Percentiles rank a stretch among this genome's conserved stretches.
These are phyloP conservation scores for Hydrolagus colliei DNA, from an alignment of 2,797 vertebrate genomes.

Conservation along the genomic window DNA sequence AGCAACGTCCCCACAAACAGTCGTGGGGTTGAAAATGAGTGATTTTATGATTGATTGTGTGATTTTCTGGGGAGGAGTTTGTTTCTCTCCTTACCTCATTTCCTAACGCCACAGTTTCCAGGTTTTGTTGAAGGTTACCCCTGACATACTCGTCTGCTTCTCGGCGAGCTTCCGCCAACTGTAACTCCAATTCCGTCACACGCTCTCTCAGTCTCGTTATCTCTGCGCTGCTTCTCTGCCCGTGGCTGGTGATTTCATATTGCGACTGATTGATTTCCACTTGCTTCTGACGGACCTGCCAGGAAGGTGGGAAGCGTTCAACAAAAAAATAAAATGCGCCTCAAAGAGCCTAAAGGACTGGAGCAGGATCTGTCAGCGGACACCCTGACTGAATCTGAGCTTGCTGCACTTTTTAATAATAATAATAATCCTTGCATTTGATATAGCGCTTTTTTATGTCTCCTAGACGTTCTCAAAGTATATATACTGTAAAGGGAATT, in stretches of 20 bases:
- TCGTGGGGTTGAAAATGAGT: too few relatives aligned
- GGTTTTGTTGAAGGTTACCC: constrained; percentile 40
- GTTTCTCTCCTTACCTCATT: constrained; percentile 47
- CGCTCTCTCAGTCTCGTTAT: constrained; percentile 47
- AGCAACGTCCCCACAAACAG: too few relatives aligned
- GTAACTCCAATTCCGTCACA: constrained; percentile 45
- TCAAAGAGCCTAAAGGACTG: too few relatives aligned
- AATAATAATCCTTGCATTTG: too few relatives aligned
- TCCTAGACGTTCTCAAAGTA: too few relatives aligned
- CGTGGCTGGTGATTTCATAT: constrained; percentile 44
- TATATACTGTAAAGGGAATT: too few relatives aligned
- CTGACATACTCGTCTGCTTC: constrained; percentile 46
- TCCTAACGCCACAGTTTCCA: constrained; percentile 40
- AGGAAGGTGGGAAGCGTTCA: background rate
- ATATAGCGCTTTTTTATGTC: too few relatives aligned
- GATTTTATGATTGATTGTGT: too few relatives aligned
- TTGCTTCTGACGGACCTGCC: constrained; percentile 46
- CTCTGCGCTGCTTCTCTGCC: constrained; percentile 45
- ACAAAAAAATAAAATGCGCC: too few relatives aligned
- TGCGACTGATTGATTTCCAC: constrained; percentile 40
- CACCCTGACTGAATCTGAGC: background rate
- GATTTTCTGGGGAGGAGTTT: too few relatives aligned
- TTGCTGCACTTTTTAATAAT: background rate
- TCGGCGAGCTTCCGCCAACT: constrained; percentile 40
- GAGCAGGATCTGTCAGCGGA: background rate